Conservation (phyloP, 2,888 invertebrate genomes). For the Orthosia cruda region DNA sequence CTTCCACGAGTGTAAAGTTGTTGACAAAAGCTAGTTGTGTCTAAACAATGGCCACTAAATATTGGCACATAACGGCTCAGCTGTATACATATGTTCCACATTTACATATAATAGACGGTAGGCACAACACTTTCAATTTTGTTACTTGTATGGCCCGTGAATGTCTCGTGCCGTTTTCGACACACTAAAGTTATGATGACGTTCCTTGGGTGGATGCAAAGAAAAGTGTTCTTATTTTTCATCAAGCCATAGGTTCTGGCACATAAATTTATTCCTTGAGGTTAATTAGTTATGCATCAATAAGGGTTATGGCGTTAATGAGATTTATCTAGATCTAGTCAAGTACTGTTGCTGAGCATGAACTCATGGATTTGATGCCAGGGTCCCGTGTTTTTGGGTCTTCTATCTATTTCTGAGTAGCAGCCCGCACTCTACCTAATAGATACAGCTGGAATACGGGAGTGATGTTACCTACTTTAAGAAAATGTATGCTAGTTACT, state of each 20-base stretch:
- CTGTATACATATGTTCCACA: constrained; percentile 33
- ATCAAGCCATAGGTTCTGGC: too few species aligned
- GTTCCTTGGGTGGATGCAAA: neutral
- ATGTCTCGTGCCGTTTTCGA: constrained; percentile 19
- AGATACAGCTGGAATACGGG: too few species aligned
- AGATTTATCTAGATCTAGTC: too few species aligned
- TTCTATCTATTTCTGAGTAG: too few species aligned
- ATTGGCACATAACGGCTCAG: constrained; percentile 10
- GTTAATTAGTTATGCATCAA: too few species aligned
- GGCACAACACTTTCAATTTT: constrained; percentile 49
- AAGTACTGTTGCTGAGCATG: too few species aligned
- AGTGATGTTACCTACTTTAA: too few species aligned
- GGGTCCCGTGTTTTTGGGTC: too few species aligned
- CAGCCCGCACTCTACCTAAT: too few species aligned
- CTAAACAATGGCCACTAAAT: constrained; percentile 40
- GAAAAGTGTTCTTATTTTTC: neutral
- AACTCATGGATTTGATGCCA: too few species aligned
- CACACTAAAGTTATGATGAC: neutral
- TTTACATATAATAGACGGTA: constrained; percentile 55
- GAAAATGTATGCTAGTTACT: neutral
- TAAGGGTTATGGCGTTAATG: neutral
- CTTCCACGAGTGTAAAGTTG: neutral
- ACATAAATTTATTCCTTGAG: too few species aligned
- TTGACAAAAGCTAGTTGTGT: constrained; percentile 15
- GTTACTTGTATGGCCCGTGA: constrained; percentile 17